Evolutionary conservation across 2,797 vertebrate species (phyloP).

Genomic region (Eulemur mongoz): DNA sequence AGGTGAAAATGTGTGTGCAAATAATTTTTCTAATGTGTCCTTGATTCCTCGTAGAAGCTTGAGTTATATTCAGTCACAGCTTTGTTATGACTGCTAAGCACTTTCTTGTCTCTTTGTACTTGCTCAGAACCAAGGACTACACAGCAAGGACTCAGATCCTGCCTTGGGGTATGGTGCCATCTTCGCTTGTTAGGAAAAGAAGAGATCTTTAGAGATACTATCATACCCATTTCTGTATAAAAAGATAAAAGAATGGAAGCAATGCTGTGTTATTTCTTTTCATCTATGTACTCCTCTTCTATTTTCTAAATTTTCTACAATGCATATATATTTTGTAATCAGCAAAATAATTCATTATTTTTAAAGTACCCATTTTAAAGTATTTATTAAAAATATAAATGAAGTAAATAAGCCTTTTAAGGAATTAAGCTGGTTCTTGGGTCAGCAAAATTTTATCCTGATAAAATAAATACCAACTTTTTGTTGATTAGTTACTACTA

Average conservation of each 20-base stretch:
- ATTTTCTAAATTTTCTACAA: background rate
- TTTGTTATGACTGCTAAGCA: slow-evolving; percentile 35
- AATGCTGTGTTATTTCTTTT: background rate
- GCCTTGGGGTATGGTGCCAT: background rate
- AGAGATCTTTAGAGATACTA: background rate
- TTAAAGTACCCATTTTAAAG: background rate
- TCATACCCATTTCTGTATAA: background rate
- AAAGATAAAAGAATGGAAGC: background rate
- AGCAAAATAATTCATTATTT: background rate
- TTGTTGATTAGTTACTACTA: background rate
- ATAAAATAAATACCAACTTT: slow-evolving; percentile 10
- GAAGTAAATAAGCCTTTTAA: background rate
- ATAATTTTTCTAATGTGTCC: background rate
- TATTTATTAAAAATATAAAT: slow-evolving; percentile 12
- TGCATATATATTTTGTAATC: background rate
- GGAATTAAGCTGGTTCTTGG: background rate
- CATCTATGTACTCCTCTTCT: background rate
- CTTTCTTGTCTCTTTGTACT: slow-evolving; percentile 18
- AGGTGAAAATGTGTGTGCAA: background rate
- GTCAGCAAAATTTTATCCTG: slow-evolving; percentile 32
- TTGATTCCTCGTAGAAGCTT: slow-evolving; percentile 23
- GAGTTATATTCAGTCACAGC: background rate
- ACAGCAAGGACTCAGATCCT: background rate
- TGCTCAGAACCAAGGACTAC: background rate
- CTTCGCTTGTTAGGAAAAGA: background rate